phyloP scores from a whole-genome alignment of 2,113 vertebrate species.

The Cardinalis cardinalis region DNA sequence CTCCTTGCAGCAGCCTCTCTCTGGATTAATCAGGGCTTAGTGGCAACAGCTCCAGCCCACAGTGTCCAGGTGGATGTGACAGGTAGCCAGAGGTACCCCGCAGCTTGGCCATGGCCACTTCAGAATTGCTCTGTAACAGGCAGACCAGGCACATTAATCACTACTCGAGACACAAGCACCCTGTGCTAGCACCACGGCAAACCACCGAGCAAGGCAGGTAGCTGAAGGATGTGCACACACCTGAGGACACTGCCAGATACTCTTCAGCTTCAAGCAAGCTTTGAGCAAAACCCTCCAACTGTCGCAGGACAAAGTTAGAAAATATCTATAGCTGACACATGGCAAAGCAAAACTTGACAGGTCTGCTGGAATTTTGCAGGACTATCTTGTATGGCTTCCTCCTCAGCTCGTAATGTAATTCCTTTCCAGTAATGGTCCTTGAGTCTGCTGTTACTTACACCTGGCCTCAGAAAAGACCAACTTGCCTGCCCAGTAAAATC shows the following conservation, averaged over 20 bases:
- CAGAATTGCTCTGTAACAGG: slow-evolving; percentile 43
- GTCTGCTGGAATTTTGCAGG: not conserved
- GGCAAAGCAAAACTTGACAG: not conserved
- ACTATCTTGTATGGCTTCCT: not conserved
- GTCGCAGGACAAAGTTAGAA: not conserved
- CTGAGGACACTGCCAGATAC: not conserved
- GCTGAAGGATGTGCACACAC: not conserved
- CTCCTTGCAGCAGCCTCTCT: slow-evolving; percentile 33
- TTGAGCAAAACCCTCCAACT: not conserved
- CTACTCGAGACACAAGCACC: not conserved
- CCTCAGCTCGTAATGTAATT: not conserved
- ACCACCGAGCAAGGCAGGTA: accelerated
- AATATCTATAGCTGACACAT: not conserved
- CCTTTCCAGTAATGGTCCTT: not conserved
- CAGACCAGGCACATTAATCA: slow-evolving; percentile 36
- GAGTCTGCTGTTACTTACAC: not conserved
- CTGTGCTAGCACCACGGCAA: not conserved
- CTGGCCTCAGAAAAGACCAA: not conserved
- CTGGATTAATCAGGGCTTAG: not conserved
- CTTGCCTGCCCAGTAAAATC: not conserved
- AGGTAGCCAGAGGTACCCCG: slow-evolving; percentile 33
- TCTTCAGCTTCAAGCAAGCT: not conserved
- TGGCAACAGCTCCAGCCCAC: slow-evolving; percentile 35
- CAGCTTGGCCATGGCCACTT: slow-evolving; percentile 24
- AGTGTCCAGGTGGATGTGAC: slow-evolving; percentile 27